Base-by-base conservation (phyloP, 2,113 vertebrate genomes). In the Platycercus adscitus region DNA sequence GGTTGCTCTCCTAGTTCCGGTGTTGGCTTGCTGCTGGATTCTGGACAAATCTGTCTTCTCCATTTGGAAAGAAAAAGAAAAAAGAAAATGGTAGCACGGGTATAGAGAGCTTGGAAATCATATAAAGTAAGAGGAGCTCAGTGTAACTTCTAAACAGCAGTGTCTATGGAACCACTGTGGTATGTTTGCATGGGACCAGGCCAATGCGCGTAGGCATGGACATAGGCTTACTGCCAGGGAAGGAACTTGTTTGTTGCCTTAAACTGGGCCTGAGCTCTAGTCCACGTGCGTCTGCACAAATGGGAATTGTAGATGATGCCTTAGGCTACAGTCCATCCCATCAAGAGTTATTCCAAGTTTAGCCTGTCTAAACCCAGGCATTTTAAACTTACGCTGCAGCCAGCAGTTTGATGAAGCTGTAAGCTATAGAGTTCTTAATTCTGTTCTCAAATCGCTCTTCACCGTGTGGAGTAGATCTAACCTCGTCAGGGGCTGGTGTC, bases 131-230 rank as follows among this genome's bases (percentile, higher is more conserved):
- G 79, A 76, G 49, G 17, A 91, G 8, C 52, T 55, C 77, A 94
- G 55, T 47, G 53, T 35, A 80, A 49, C 10, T 73, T 66, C 68
- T 91, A 70, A 50, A 69, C 18, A 88, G 14, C 50, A 58, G 60
- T 52, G 86, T 69, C 86, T 88, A 35, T 81, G 83, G 80, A 88
- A 93, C 55, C 72, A 39, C 50, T 83, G 86, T 71, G 80, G 68
- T 84, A 88, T 88, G 83, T 93, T 94, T 97, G 91, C 79, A 90
- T 53, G 91, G 75, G 76, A 86, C 64, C 60, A 35, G 75, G 86
- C 82, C 92, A 80, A 83, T 29, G 17, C 1, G 20, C 7, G 39
- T 94, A 86, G 88, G 86, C 94, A 95, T 5, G 20, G 88, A 71
- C 64, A 58, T 10, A 12, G 88, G 68, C 72, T 50, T 64, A 10